Conservation (phyloP, 1,140 invertebrate genomes). For the Drosophila quadrilineata region DNA sequence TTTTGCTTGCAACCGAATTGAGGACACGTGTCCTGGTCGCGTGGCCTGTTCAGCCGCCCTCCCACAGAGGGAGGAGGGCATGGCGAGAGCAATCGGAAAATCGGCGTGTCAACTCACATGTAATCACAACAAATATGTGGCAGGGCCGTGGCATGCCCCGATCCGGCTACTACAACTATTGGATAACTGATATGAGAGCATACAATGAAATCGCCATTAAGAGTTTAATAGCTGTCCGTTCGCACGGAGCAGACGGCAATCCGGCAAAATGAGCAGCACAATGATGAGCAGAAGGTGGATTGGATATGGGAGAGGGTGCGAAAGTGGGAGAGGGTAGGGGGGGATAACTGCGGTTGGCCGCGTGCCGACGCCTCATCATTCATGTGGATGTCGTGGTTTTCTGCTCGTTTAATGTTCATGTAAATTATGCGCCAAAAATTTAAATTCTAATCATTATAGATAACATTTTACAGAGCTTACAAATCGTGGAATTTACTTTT, state of each 20-base stretch:
- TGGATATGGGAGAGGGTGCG: too few species aligned
- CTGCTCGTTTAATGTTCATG: conserved; percentile 52
- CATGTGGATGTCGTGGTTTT: conserved; percentile 47
- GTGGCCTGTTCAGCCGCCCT: conserved; percentile 53
- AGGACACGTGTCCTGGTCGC: conserved; percentile 71
- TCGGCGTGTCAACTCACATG: conserved; percentile 68
- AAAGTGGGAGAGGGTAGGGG: neutral
- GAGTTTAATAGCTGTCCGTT: conserved; percentile 58
- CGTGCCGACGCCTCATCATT: conserved; percentile 65
- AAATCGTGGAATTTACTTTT: conserved; percentile 59
- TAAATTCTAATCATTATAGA: conserved; percentile 57
- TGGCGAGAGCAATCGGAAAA: conserved; percentile 2
- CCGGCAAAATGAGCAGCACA: neutral
- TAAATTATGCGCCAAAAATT: conserved; percentile 65
- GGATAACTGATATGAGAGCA: conserved; percentile 49
- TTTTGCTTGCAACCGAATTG: conserved; percentile 51
- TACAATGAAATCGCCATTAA: conserved; percentile 59
- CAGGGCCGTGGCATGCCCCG: conserved; percentile 34
- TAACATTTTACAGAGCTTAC: conserved; percentile 57
- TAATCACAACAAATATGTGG: conserved; percentile 75
- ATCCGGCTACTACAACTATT: conserved; percentile 37
- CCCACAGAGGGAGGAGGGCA: neutral
- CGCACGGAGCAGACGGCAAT: conserved; percentile 27
- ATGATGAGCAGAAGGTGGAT: neutral
- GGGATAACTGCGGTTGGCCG: conserved; percentile 49